Evolutionary conservation across 2,888 invertebrate species (phyloP).

Genomic region (Cheilosia grossa): DNA sequence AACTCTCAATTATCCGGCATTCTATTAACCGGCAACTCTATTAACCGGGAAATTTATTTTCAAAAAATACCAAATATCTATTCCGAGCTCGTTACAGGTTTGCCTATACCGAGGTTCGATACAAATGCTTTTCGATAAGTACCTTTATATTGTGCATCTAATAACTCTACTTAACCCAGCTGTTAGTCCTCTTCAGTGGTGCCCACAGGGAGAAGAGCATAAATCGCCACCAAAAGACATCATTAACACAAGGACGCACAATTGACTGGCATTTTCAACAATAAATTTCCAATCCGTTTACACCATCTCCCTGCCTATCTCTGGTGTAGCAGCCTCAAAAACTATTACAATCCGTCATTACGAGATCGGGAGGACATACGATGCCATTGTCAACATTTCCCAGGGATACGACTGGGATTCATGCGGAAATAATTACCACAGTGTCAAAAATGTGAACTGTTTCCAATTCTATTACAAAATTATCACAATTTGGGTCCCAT

Average conservation of each 20-base stretch:
- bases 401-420: slow-evolving; percentile 56
- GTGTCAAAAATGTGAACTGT: slow-evolving; percentile 71
- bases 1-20: too few species aligned
- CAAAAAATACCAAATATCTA: too few species aligned
- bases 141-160: too few species aligned
- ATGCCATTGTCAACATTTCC: slow-evolving; percentile 47
- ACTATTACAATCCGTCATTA: slow-evolving; percentile 20
- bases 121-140: too few species aligned
- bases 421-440: slow-evolving; percentile 72
- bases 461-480: slow-evolving; percentile 73
- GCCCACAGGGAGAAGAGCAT: too few species aligned
- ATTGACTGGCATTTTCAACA: not conserved
- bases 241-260: not conserved
- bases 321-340: not conserved
- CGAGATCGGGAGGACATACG: slow-evolving; percentile 41
- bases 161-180: too few species aligned
- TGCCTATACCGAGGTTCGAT: too few species aligned
- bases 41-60: too few species aligned
- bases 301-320: not conserved
- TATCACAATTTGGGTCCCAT: slow-evolving; percentile 63
- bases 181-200: too few species aligned
- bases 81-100: too few species aligned
- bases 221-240: not conserved
- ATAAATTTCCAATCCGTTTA: not conserved
- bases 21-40: too few species aligned